Evolutionary conservation across 2,797 vertebrate species (phyloP), one percentile per base, ranked within the genome.

Genomic region (Intellagama lesueurii): DNA sequence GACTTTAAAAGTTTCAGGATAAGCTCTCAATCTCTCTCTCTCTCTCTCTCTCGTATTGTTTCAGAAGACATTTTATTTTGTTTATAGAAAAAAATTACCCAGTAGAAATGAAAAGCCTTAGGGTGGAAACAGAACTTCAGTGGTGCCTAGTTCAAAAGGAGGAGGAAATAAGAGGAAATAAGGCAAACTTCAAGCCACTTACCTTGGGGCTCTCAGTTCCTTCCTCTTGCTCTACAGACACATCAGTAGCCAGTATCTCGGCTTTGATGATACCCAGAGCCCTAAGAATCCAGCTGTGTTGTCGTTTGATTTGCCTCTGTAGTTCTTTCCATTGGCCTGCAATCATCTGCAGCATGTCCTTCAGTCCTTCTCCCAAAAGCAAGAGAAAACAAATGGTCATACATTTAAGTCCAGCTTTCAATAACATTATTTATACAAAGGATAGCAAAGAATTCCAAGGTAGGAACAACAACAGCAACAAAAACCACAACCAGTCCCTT

Each of bases 201-300:
- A 99, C 98, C 98, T 98, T 97, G 94, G 97, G 97, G 97, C 97
- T 96, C 90, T 97, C 93, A 89, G 94, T 97, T 94, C 94, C 96
- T 96, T 96, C 96, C 95, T 97, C 95, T 91, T 94, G 95, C 93
- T 97, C 97, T 94, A 87, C 94, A 96, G 96, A 95, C 94, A 96
- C 96, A 96, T 98, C 97, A 96, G 96, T 95, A 96, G 97, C 96
- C 95, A 99, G 97, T 94, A 99, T 98, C 97, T 98, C 98, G 32
- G 98, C 97, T 98, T 98, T 99, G 97, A 99, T 97, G 97, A 97
- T 97, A 93, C 98, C 98, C 92, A 99, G 97, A 87, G 98, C 96
- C 93, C 97, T 97, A 93, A 99, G 98, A 97, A 99, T 99, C 99
- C 99, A 99, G 96, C 98, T 97, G 96, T 99, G 99, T 95, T 99